phyloP scores from a whole-genome alignment of 1,140 invertebrate species.

The Pseudomyrmex dendroicus region DNA sequence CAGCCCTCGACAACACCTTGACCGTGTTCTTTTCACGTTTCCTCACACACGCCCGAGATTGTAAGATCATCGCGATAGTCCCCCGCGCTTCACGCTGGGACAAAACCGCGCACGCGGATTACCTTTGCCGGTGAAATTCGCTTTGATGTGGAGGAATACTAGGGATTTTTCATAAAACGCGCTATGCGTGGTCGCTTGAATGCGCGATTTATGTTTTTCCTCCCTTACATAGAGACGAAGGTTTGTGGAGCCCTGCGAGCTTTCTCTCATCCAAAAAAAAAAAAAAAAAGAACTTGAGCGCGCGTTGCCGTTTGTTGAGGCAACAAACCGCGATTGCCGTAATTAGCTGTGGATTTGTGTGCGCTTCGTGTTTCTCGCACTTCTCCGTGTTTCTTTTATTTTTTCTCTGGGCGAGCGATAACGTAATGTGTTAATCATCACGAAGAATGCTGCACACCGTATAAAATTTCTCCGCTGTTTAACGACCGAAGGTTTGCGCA shows the following conservation, averaged over 20 bases:
- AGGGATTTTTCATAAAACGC: slow-evolving; percentile 27
- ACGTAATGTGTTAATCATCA: slow-evolving; percentile 29
- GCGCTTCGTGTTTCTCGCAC: too few relatives aligned
- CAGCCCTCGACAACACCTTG: slow-evolving; percentile 9
- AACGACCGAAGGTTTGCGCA: slow-evolving; percentile 6
- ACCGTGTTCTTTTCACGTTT: slow-evolving; percentile 35
- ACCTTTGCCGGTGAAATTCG: slow-evolving; percentile 27
- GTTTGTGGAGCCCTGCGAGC: too few relatives aligned
- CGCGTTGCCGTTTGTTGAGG: too few relatives aligned
- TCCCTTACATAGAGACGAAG: too few relatives aligned
- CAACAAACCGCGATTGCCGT: too few relatives aligned
- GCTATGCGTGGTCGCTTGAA: background rate
- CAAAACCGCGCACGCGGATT: slow-evolving; percentile 15
- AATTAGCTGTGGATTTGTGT: too few relatives aligned
- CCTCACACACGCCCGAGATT: slow-evolving; percentile 22
- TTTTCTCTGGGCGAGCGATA: background rate
- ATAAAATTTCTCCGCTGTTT: slow-evolving; percentile 43
- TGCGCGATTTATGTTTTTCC: background rate
- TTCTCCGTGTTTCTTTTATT: background rate
- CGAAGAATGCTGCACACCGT: slow-evolving; percentile 31
- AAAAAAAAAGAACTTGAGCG: too few relatives aligned
- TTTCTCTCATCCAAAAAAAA: background rate
- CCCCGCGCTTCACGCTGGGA: background rate
- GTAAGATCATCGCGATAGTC: slow-evolving; percentile 50
- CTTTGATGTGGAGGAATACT: slow-evolving; percentile 17